phyloP scores from a whole-genome alignment of 2,797 vertebrate genomes.

The Dendrocincla fuliginosa region DNA sequence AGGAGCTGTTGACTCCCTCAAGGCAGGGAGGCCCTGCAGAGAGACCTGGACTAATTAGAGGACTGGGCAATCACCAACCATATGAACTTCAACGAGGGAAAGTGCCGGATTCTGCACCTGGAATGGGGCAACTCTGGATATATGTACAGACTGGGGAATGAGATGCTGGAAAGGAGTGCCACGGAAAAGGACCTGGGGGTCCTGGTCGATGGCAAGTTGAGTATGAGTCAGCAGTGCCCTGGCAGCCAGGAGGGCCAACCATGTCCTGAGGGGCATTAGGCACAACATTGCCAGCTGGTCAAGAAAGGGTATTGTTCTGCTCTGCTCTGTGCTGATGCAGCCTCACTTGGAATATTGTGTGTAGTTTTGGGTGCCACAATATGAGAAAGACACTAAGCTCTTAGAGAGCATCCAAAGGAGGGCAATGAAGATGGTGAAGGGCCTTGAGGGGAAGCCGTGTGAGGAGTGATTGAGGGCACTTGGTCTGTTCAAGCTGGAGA shows the following conservation, averaged over 20 bases:
- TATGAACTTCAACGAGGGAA: background rate
- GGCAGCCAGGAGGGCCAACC: background rate
- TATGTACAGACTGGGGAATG: too few relatives aligned
- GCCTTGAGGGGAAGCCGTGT: background rate
- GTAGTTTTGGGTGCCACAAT: background rate
- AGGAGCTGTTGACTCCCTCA: background rate
- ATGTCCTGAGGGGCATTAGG: background rate
- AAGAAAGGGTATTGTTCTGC: background rate
- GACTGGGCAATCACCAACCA: background rate
- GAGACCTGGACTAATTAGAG: background rate
- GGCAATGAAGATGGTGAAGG: background rate
- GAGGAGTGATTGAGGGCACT: background rate
- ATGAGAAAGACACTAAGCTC: background rate
- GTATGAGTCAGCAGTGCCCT: background rate
- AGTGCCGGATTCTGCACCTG: background rate
- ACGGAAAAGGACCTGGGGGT: background rate
- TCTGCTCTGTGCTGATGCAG: background rate
- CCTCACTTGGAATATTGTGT: background rate
- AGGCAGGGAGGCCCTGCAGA: background rate
- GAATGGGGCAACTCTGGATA: background rate
- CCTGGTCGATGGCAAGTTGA: background rate
- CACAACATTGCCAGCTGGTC: background rate
- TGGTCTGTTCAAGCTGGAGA: background rate
- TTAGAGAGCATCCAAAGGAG: background rate
- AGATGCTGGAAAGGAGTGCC: background rate